Percentiles rank a stretch among this genome's conserved stretches.
Evolutionary conservation across 2,113 vertebrate genomes (phyloP).

Genomic region (Promerops cafer): DNA sequence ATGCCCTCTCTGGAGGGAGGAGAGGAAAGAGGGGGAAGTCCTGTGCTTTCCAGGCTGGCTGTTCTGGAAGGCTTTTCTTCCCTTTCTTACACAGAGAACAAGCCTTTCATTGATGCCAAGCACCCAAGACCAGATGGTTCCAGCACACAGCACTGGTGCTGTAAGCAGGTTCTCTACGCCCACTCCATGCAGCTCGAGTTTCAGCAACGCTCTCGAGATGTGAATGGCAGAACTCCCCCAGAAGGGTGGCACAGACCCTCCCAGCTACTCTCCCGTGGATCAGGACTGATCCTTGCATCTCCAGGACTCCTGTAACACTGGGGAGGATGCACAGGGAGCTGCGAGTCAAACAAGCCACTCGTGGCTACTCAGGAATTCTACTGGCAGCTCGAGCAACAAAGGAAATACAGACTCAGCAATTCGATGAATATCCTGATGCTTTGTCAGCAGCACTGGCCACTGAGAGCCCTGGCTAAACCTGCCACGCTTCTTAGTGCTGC

Average conservation of each 20-base stretch:
- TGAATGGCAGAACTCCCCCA: neutral
- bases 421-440: neutral
- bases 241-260: neutral
- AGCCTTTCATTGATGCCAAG: neutral
- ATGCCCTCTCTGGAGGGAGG: neutral
- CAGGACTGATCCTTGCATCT: neutral
- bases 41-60: neutral
- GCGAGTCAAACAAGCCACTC: accelerated
- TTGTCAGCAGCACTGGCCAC: neutral
- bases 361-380: neutral
- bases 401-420: neutral
- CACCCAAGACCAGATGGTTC: neutral
- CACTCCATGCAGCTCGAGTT: neutral
- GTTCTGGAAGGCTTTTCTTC: neutral
- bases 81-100: neutral
- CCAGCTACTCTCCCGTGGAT: neutral
- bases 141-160: neutral
- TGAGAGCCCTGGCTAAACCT: neutral
- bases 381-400: neutral
- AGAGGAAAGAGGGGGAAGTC: neutral
- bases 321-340: neutral
- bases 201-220: neutral
- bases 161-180: neutral
- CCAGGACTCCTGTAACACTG: neutral
- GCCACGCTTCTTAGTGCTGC: neutral